These are phyloP conservation scores for Okamejei kenojei DNA, from an alignment of 2,797 vertebrate genomes.

Conservation along the genomic window DNA sequence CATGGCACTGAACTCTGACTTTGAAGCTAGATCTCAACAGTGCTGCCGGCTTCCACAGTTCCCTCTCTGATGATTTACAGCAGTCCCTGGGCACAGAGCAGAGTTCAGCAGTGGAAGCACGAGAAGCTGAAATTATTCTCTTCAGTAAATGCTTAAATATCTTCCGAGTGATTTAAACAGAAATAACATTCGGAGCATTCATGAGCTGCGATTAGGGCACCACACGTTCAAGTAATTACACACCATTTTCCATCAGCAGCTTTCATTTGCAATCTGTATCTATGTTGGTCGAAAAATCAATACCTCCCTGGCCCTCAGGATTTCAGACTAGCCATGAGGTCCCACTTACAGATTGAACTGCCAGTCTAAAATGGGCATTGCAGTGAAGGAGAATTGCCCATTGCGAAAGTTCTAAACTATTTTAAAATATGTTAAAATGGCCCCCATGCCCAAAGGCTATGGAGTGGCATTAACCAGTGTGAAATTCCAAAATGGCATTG, in stretches of 20 bases:
- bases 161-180: neutral
- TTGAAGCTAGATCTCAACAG: neutral
- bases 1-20: neutral
- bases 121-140: neutral
- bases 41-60: neutral
- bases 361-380: too few species aligned
- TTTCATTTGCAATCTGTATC: too few species aligned
- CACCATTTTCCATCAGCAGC: neutral
- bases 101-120: neutral
- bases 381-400: too few species aligned
- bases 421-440: too few species aligned
- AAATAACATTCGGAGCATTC: neutral
- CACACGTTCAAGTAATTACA: neutral
- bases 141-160: conserved; percentile 14
- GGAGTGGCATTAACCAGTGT: too few species aligned
- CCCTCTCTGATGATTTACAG: neutral
- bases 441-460: too few species aligned
- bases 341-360: too few species aligned
- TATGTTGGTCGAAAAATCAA: too few species aligned
- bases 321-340: too few species aligned
- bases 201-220: neutral
- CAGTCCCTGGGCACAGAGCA: neutral
- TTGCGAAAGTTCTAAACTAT: too few species aligned
- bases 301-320: too few species aligned
- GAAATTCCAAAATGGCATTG: too few species aligned